A percentile compares a stretch with the other conserved stretches of the same genome.
Conservation (phyloP, 2,888 invertebrate genomes). For the Willowsia nigromaculata region DNA sequence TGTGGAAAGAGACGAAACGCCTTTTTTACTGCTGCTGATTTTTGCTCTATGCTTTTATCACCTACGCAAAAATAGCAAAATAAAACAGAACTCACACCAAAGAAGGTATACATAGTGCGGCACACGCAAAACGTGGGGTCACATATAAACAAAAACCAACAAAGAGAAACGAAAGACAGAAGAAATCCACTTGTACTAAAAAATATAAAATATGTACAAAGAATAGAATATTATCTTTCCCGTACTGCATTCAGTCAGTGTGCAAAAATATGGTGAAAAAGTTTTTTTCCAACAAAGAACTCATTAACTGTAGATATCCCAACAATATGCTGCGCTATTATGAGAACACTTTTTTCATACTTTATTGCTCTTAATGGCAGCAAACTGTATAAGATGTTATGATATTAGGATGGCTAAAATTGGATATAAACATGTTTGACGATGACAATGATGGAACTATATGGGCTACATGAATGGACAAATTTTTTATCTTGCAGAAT, state of each 20-base stretch:
- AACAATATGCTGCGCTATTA: constrained; percentile 38
- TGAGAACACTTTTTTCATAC: neutral
- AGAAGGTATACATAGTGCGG: neutral
- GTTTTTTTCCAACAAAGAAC: constrained; percentile 34
- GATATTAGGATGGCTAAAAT: neutral
- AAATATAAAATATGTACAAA: neutral
- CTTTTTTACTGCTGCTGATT: constrained; percentile 40
- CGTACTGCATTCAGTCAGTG: too few species aligned
- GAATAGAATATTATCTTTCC: neutral
- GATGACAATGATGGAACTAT: constrained; percentile 12
- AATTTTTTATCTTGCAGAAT: neutral
- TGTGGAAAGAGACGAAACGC: constrained; percentile 13
- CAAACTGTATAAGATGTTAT: neutral
- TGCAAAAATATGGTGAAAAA: neutral
- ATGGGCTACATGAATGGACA: neutral
- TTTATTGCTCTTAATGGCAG: constrained; percentile 46
- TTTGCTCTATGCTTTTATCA: neutral
- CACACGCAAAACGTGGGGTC: too few species aligned
- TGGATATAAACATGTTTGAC: neutral
- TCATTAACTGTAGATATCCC: constrained; percentile 62
- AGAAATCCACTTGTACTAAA: neutral
- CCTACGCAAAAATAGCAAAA: neutral
- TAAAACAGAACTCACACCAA: neutral
- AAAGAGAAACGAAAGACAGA: too few species aligned
- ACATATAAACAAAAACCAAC: too few species aligned